Evolutionary conservation across 2,797 vertebrate species (phyloP).

Genomic region (Argya squamiceps): DNA sequence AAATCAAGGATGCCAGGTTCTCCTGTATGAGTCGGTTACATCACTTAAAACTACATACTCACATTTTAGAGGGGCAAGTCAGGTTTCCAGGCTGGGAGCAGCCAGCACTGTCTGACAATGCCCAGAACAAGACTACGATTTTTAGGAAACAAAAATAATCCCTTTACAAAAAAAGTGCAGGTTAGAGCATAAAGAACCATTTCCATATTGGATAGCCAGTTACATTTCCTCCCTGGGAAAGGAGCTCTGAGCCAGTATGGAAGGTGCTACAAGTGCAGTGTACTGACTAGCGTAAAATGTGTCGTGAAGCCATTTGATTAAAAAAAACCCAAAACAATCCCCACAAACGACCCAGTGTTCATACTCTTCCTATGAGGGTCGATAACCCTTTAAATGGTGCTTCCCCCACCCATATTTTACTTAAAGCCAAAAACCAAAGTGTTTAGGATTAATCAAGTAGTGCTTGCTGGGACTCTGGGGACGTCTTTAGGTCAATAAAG

Average conservation of each 20-base stretch:
- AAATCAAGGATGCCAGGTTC: background rate
- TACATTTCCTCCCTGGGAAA: background rate
- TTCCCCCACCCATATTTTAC: background rate
- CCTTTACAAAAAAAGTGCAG: slow-evolving; percentile 48
- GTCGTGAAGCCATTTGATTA: background rate
- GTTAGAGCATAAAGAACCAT: background rate
- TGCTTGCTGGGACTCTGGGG: slow-evolving; percentile 60
- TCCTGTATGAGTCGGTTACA: background rate
- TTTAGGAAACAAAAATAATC: slow-evolving; percentile 6
- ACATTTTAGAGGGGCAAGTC: background rate
- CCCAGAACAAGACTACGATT: background rate
- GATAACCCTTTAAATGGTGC: background rate
- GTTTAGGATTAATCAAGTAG: slow-evolving; percentile 66
- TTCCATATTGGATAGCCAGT: background rate
- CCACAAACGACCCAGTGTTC: background rate
- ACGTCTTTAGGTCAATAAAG: background rate
- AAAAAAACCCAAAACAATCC: background rate
- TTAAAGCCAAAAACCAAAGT: slow-evolving; percentile 65
- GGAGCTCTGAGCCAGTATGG: background rate
- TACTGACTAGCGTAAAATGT: background rate
- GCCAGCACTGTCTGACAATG: background rate
- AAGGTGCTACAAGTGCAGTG: slow-evolving; percentile 55
- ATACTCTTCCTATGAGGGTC: background rate
- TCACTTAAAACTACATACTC: background rate
- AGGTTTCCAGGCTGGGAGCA: background rate